These are phyloP conservation scores for Seriola rivoliana DNA, from an alignment of 2,113 vertebrate species.

Conservation along the genomic window DNA sequence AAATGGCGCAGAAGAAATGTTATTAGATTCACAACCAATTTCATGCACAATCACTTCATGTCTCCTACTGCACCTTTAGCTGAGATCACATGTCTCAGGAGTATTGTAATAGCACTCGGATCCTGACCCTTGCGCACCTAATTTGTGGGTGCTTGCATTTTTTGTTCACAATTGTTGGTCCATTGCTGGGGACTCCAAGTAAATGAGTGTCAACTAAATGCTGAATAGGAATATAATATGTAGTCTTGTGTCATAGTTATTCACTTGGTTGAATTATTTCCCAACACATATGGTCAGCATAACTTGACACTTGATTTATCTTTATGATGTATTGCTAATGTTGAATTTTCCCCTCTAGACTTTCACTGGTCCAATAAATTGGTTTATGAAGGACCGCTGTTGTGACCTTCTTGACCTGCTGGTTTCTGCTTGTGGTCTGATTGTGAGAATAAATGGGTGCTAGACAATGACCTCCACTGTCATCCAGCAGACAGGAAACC, in stretches of 20 bases:
- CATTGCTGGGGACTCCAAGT: background rate
- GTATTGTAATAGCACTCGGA: background rate
- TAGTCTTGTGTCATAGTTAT: background rate
- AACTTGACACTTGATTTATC: constrained; percentile 33
- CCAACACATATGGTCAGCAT: constrained; percentile 18
- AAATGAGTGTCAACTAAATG: constrained; percentile 15
- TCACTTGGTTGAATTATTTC: constrained; percentile 14
- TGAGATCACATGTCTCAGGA: constrained; percentile 1
- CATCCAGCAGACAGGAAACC: constrained; percentile 61
- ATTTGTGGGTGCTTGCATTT: constrained; percentile 14
- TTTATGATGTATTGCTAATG: constrained; percentile 11
- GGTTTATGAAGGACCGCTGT: constrained; percentile 24
- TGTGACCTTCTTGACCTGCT: constrained; percentile 45
- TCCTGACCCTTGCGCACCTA: constrained; percentile 15
- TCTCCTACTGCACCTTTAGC: background rate
- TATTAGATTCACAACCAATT: background rate
- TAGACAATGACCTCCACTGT: constrained; percentile 69
- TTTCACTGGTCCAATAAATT: constrained; percentile 14
- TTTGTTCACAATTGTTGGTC: background rate
- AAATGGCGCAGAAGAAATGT: background rate
- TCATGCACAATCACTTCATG: background rate
- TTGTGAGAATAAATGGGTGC: constrained; percentile 69
- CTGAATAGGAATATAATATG: constrained; percentile 13
- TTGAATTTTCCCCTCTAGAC: constrained; percentile 12
- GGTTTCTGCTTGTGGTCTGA: constrained; percentile 39